phyloP scores from a whole-genome alignment of 2,797 vertebrate species.

The Glossophaga mutica region DNA sequence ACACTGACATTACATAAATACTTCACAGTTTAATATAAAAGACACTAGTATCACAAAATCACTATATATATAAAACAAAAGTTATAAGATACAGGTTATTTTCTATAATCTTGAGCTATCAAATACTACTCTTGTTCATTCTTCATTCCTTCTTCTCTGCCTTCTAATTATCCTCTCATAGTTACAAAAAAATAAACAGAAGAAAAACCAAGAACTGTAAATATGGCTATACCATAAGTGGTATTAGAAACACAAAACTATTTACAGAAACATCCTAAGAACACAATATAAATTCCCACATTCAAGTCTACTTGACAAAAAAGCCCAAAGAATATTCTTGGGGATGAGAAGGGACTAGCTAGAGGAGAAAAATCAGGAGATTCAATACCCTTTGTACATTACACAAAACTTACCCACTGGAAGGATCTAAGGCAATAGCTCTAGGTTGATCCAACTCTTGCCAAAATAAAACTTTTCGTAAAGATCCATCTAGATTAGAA shows the following conservation, averaged over 20 bases:
- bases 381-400: neutral
- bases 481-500: conserved; percentile 91
- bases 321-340: neutral
- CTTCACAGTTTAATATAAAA: conserved; percentile 27
- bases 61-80: neutral
- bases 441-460: conserved; percentile 97
- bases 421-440: conserved; percentile 95
- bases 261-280: conserved; percentile 27
- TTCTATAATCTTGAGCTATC: neutral
- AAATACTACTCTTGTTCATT: conserved; percentile 7
- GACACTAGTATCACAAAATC: conserved; percentile 15
- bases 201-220: conserved; percentile 23
- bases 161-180: neutral
- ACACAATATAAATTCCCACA: conserved; percentile 24
- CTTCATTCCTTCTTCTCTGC: conserved; percentile 4
- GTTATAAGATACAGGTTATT: neutral
- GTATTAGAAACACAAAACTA: conserved; percentile 29
- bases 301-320: conserved; percentile 2
- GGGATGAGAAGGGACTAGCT: neutral
- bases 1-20: conserved; percentile 30
- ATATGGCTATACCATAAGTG: neutral
- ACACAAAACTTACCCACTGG: conserved; percentile 90
- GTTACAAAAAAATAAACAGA: conserved; percentile 4
- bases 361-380: neutral
- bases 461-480: conserved; percentile 97